Percentiles rank a stretch among this genome's conserved stretches.
Evolutionary conservation across 2,113 vertebrate species (phyloP).

Genomic region (Erpornis zantholeuca): DNA sequence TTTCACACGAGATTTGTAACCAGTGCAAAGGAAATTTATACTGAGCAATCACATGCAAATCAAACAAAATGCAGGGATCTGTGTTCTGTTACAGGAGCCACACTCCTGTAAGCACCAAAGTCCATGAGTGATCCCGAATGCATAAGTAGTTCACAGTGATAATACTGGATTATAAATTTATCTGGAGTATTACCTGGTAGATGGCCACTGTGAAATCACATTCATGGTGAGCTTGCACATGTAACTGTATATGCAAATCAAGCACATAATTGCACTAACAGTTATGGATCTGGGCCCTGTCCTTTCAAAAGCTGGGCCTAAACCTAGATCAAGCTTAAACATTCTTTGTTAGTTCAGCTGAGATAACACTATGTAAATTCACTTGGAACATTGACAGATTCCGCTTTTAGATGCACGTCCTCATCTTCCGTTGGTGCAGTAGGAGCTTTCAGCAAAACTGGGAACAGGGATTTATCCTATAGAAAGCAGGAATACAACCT

Average conservation of each 20-base stretch:
- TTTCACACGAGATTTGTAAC: not conserved
- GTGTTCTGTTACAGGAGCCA: not conserved
- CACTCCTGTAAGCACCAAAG: not conserved
- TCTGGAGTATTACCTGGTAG: not conserved
- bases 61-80: not conserved
- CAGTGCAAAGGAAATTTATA: not conserved
- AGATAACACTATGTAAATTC: conserved; percentile 57
- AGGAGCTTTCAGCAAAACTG: not conserved
- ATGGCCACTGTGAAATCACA: not conserved
- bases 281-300: not conserved
- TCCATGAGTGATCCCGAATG: not conserved
- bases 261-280: not conserved
- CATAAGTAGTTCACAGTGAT: not conserved
- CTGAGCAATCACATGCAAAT: not conserved
- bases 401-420: conserved; percentile 26
- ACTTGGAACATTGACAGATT: conserved; percentile 40
- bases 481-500: not conserved
- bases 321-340: conserved; percentile 5
- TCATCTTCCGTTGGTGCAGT: not conserved
- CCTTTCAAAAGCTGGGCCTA: conserved; percentile 9
- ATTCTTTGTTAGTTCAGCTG: conserved; percentile 62
- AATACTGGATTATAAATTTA: not conserved
- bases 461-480: not conserved
- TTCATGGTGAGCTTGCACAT: not conserved
- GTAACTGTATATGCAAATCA: not conserved